Evolutionary conservation across 92 coral and sea anemone genomes (phyloP).

Genomic region (Zoanthus gigantus): DNA sequence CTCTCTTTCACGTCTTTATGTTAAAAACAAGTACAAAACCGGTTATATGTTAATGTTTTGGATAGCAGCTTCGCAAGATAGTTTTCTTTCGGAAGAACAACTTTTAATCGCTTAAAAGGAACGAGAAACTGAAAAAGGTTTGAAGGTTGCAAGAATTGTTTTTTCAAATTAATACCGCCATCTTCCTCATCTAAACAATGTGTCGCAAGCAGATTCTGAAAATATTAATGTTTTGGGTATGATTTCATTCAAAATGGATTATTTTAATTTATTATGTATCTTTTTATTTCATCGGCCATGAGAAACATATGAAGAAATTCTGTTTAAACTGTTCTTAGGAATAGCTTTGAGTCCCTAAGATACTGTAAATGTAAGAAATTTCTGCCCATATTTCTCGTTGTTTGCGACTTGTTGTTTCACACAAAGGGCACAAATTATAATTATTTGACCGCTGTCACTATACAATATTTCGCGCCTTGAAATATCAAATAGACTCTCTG

Average conservation of each 20-base stretch:
- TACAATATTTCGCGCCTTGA: constrained; percentile 24
- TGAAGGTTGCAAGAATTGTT: neutral
- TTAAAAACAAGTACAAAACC: neutral
- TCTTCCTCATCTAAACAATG: constrained; percentile 1
- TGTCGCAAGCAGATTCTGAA: neutral
- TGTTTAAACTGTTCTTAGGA: neutral
- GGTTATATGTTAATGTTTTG: neutral
- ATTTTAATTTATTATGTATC: neutral
- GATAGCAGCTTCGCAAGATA: neutral
- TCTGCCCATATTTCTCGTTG: neutral
- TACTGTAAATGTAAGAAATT: neutral
- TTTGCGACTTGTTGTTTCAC: neutral
- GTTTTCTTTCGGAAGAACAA: neutral
- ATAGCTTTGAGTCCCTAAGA: neutral
- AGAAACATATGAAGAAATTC: neutral
- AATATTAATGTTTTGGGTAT: neutral
- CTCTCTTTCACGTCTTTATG: neutral
- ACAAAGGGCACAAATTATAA: neutral
- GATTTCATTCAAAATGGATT: constrained; percentile 1
- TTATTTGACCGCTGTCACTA: constrained; percentile 20
- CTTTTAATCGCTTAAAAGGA: neutral
- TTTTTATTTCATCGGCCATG: neutral
- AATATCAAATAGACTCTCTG: constrained; percentile 10
- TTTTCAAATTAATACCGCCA: neutral
- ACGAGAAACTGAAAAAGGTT: neutral